Conservation (phyloP, 2,888 invertebrate species). For the Cephus nigrinus region DNA sequence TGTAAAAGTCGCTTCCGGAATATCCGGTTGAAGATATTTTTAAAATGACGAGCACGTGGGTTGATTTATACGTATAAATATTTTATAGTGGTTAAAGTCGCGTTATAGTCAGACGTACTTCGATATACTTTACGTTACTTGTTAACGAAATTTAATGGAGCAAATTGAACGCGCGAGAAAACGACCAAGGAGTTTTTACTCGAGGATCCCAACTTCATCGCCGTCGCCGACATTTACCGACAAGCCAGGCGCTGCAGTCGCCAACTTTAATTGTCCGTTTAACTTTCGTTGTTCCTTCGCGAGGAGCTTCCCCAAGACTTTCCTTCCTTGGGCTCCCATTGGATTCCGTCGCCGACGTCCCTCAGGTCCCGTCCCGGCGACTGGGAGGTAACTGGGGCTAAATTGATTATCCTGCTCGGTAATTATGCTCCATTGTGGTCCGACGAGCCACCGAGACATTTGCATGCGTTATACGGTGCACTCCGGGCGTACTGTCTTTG, state of each 20-base stretch:
- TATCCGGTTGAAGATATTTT: neutral
- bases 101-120: neutral
- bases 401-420: constrained; percentile 1
- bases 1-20: neutral
- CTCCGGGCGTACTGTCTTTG: neutral
- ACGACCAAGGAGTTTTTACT: neutral
- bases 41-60: neutral
- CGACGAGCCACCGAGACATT: neutral
- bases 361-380: neutral
- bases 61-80: neutral
- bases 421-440: constrained; percentile 3
- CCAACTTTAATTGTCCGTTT: constrained; percentile 44
- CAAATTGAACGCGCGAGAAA: neutral
- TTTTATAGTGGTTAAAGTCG: neutral
- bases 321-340: neutral
- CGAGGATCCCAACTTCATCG: neutral
- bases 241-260: constrained; percentile 25
- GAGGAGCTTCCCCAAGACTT: constrained; percentile 13
- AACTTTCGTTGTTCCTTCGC: constrained; percentile 42
- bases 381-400: neutral
- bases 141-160: neutral
- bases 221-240: neutral
- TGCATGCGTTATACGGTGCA: neutral
- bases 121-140: neutral
- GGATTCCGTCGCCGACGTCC: neutral